These are phyloP conservation scores for Erebia palarica DNA, from an alignment of 2,888 invertebrate species.

Conservation along the genomic window DNA sequence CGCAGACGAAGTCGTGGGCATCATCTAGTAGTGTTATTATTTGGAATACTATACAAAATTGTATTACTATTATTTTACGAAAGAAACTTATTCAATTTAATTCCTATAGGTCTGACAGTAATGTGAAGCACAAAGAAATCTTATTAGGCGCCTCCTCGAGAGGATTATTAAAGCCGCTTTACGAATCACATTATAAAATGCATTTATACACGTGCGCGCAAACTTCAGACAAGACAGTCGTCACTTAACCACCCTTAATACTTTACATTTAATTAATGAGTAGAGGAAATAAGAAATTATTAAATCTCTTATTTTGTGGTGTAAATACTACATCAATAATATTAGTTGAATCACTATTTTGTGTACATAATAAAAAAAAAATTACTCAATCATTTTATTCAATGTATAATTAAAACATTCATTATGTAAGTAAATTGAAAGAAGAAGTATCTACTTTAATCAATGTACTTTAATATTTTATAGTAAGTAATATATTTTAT, in stretches of 20 bases:
- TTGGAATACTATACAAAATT: neutral
- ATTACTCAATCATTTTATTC: too few species aligned
- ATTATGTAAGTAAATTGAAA: too few species aligned
- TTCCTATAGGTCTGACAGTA: constrained; percentile 54
- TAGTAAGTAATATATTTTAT: too few species aligned
- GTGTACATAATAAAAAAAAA: too few species aligned
- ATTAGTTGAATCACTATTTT: too few species aligned
- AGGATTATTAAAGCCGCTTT: constrained; percentile 49
- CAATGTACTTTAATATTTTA: too few species aligned
- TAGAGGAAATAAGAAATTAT: neutral
- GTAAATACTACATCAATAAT: neutral
- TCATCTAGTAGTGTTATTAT: neutral
- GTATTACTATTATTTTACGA: constrained; percentile 25
- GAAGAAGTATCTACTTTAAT: too few species aligned
- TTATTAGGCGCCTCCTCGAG: constrained; percentile 56
- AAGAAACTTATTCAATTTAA: constrained; percentile 57
- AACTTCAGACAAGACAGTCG: constrained; percentile 10
- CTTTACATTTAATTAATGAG: neutral
- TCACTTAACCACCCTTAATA: neutral
- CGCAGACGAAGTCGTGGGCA: neutral
- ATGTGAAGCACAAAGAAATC: constrained; percentile 58
- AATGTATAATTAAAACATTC: too few species aligned
- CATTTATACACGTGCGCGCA: constrained; percentile 48
- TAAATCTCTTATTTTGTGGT: neutral
- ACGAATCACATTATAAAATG: constrained; percentile 60